Conservation (phyloP, 2,888 invertebrate genomes). For the Tetragonisca angustula region DNA sequence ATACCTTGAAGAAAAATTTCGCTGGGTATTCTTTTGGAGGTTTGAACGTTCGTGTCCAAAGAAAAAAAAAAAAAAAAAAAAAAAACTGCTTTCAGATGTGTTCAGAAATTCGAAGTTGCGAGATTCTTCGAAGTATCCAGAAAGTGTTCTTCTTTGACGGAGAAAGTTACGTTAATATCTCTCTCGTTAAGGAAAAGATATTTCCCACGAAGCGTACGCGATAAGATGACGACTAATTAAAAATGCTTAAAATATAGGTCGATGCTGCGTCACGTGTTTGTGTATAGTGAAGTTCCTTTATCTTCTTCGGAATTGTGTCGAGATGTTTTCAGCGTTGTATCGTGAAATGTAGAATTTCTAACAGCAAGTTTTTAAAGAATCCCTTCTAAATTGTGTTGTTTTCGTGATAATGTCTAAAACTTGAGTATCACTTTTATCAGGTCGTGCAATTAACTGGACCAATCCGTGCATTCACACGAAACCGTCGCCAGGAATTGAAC, state of each 20-base stretch:
- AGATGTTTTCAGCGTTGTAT: neutral
- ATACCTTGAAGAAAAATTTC: neutral
- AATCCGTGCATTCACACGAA: conserved; percentile 14
- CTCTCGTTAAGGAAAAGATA: neutral
- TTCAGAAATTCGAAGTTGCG: conserved; percentile 9
- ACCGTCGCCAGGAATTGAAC: conserved; percentile 47
- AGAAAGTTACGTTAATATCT: neutral
- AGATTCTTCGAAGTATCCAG: conserved; percentile 14
- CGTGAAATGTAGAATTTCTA: neutral
- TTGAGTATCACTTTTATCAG: neutral
- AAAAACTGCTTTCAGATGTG: neutral
- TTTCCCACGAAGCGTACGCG: neutral
- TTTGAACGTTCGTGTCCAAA: neutral
- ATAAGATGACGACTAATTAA: conserved; percentile 7
- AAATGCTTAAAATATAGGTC: conserved; percentile 28
- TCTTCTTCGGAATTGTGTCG: neutral
- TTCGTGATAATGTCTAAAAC: neutral
- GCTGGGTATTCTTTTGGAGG: neutral
- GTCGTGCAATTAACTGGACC: conserved; percentile 2
- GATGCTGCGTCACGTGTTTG: neutral
- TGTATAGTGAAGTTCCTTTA: neutral
- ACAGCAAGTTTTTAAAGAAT: too few relatives aligned
- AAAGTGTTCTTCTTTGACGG: neutral
- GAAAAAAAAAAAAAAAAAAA: too few relatives aligned
- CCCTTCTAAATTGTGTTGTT: neutral